A percentile compares a stretch with the other conserved stretches of the same genome.
Evolutionary conservation across 2,113 vertebrate genomes (phyloP).

Genomic region (Myotis yumanensis): DNA sequence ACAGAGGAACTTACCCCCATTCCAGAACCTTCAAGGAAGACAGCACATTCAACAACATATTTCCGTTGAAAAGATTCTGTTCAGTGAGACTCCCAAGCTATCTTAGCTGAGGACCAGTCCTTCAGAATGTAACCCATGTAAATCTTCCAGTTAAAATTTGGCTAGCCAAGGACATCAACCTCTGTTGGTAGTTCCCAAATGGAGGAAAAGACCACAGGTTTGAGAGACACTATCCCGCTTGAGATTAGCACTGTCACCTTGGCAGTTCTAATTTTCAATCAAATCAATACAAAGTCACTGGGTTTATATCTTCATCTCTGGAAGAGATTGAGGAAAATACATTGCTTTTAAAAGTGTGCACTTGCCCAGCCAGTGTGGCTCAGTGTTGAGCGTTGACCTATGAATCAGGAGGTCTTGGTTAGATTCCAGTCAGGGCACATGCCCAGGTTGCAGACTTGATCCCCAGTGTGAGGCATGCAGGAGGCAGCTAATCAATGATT

Average conservation of each 20-base stretch:
- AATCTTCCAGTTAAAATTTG: neutral
- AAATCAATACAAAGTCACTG: neutral
- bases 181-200: neutral
- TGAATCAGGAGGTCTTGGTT: too few relatives aligned
- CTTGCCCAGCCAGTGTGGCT: too few relatives aligned
- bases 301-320: neutral
- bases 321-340: neutral
- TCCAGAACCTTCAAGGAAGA: neutral
- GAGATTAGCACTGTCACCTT: neutral
- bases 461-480: too few relatives aligned
- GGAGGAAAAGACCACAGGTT: neutral
- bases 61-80: neutral
- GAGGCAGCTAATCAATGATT: too few relatives aligned
- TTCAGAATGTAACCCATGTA: neutral
- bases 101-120: neutral
- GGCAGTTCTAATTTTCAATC: neutral
- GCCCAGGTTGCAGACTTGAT: too few relatives aligned
- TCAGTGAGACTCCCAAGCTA: neutral
- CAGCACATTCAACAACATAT: neutral
- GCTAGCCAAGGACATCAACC: neutral
- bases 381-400: too few relatives aligned
- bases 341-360: neutral
- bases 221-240: neutral
- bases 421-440: too few relatives aligned
- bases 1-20: neutral